Evolutionary conservation across 2,113 vertebrate species (phyloP).

Genomic region (Tor tambroides): DNA sequence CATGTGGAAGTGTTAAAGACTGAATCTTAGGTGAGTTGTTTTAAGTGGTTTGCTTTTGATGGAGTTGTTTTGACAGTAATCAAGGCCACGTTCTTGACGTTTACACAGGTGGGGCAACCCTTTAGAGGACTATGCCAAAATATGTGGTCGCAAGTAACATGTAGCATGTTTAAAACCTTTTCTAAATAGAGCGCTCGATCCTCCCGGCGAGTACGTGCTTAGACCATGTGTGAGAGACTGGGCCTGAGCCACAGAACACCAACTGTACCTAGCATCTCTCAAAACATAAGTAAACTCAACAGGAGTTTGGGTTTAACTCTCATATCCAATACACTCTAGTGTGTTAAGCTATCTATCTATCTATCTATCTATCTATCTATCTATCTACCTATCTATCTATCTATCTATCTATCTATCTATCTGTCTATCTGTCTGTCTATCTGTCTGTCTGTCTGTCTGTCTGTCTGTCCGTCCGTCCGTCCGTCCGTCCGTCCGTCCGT

Average conservation of each 20-base stretch:
- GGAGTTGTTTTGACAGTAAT: slow-evolving; percentile 25
- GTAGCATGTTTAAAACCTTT: slow-evolving; percentile 10
- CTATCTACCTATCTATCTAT: no score
- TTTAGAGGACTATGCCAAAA: neutral
- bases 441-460: no score
- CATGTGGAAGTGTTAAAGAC: neutral
- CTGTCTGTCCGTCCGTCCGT: no score
- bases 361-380: neutral
- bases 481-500: neutral
- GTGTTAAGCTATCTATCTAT: neutral
- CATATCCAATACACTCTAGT: neutral
- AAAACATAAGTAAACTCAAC: neutral
- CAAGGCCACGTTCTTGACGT: slow-evolving; percentile 25
- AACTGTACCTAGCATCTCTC: neutral
- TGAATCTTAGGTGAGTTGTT: slow-evolving; percentile 12
- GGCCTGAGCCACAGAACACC: neutral
- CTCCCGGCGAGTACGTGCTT: neutral
- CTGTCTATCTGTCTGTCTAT: no score
- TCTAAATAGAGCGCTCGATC: slow-evolving; percentile 5
- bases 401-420: no score
- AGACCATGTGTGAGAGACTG: neutral
- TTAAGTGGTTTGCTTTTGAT: neutral
- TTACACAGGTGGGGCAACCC: slow-evolving; percentile 17
- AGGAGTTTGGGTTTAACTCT: neutral
- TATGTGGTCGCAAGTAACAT: neutral